These are phyloP conservation scores for Erannis defoliaria DNA, from an alignment of 2,888 invertebrate genomes.

Conservation along the genomic window DNA sequence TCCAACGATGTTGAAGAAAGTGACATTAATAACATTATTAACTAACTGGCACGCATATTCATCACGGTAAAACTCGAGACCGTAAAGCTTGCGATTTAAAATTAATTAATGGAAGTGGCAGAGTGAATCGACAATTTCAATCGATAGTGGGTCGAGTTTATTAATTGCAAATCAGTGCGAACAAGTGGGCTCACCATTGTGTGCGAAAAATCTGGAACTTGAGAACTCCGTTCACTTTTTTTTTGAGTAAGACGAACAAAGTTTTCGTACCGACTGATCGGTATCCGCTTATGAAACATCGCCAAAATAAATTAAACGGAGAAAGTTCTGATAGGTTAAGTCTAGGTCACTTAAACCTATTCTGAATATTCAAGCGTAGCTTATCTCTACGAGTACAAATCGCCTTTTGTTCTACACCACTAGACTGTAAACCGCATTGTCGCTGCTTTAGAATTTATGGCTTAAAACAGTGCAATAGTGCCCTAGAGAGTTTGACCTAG, in stretches of 20 bases:
- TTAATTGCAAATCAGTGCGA: slow-evolving; percentile 81
- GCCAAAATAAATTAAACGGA: slow-evolving; percentile 42
- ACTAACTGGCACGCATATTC: slow-evolving; percentile 63
- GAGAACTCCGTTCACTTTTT: slow-evolving; percentile 81
- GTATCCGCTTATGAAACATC: slow-evolving; percentile 37
- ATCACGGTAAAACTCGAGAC: slow-evolving; percentile 60
- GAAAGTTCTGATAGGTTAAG: slow-evolving; percentile 43
- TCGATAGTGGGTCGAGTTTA: slow-evolving; percentile 79
- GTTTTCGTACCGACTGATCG: slow-evolving; percentile 39
- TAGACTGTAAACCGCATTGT: slow-evolving; percentile 48
- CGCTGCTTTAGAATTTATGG: slow-evolving; percentile 48
- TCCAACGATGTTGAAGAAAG: slow-evolving; percentile 65
- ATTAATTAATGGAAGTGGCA: slow-evolving; percentile 73
- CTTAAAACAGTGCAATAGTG: slow-evolving; percentile 56
- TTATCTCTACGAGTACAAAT: slow-evolving; percentile 44
- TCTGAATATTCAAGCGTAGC: slow-evolving; percentile 42
- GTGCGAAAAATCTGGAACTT: slow-evolving; percentile 75
- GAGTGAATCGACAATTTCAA: slow-evolving; percentile 74
- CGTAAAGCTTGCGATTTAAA: slow-evolving; percentile 66
- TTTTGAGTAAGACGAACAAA: slow-evolving; percentile 55
- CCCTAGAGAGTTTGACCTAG: slow-evolving; percentile 77
- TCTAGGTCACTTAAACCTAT: slow-evolving; percentile 37
- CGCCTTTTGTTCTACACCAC: slow-evolving; percentile 49
- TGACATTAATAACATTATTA: slow-evolving; percentile 67
- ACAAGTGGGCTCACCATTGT: slow-evolving; percentile 79